These are phyloP conservation scores for Morpho achilles DNA, from an alignment of 2,888 invertebrate genomes.

Conservation along the genomic window DNA sequence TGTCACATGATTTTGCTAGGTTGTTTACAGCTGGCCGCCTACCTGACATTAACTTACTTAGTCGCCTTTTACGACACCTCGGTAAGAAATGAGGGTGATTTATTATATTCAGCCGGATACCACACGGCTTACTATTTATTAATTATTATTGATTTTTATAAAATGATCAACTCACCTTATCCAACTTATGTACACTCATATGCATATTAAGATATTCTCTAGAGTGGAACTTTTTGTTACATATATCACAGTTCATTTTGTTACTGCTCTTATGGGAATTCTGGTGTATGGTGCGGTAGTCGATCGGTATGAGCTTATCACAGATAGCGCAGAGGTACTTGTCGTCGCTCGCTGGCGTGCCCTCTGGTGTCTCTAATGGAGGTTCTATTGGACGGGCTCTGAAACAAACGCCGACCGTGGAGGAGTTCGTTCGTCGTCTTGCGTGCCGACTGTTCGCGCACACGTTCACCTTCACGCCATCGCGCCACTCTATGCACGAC, in stretches of 20 bases:
- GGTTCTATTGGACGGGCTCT: constrained; percentile 64
- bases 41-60: too few relatives aligned
- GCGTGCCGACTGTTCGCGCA: too few relatives aligned
- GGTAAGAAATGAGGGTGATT: too few relatives aligned
- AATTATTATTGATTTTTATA: neutral
- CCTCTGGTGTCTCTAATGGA: constrained; percentile 59
- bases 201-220: constrained; percentile 85
- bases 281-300: constrained; percentile 80
- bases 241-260: constrained; percentile 81
- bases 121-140: too few relatives aligned
- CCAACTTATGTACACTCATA: constrained; percentile 82
- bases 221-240: constrained; percentile 85
- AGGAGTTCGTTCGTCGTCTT: too few relatives aligned
- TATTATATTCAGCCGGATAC: too few relatives aligned
- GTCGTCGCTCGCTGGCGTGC: constrained; percentile 37
- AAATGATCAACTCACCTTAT: constrained; percentile 54
- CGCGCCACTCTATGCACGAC: too few relatives aligned
- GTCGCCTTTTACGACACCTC: too few relatives aligned
- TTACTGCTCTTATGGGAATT: constrained; percentile 82
- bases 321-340: constrained; percentile 77
- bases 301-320: constrained; percentile 62
- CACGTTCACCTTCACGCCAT: too few relatives aligned
- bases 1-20: too few relatives aligned
- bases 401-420: too few relatives aligned
- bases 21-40: too few relatives aligned